These are phyloP conservation scores for Rhegmatorhina hoffmannsi DNA, from an alignment of 2,113 vertebrate genomes.

Conservation along the genomic window DNA sequence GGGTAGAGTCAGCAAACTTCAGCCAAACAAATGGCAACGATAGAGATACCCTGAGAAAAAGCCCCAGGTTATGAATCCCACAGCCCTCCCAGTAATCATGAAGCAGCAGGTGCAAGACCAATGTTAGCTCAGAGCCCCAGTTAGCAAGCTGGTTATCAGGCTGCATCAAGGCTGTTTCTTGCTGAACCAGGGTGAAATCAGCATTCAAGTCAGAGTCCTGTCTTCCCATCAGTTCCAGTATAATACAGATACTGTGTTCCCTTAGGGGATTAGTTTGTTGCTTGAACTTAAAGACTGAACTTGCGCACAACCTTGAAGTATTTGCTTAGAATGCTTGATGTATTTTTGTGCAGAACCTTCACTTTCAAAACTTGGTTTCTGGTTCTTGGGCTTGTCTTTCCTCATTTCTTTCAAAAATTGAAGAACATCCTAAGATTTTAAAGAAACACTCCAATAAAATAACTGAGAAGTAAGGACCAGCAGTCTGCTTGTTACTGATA, in stretches of 20 bases:
- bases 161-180: not conserved
- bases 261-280: not conserved
- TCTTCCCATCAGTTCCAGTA: not conserved
- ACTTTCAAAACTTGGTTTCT: not conserved
- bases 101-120: conserved; percentile 56
- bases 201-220: not conserved
- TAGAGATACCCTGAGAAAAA: not conserved
- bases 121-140: not conserved
- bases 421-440: not conserved
- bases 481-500: not conserved
- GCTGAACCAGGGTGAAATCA: conserved; percentile 5
- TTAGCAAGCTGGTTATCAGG: not conserved
- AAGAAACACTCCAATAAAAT: fast-evolving
- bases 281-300: not conserved
- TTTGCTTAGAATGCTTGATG: not conserved
- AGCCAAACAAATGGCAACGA: not conserved
- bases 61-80: not conserved
- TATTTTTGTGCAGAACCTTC: not conserved
- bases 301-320: not conserved
- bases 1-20: not conserved
- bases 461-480: not conserved
- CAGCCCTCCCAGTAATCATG: not conserved
- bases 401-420: not conserved
- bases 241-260: not conserved
- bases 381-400: not conserved